phyloP scores from a whole-genome alignment of 2,113 vertebrate genomes.

The Opisthocomus hoazin region DNA sequence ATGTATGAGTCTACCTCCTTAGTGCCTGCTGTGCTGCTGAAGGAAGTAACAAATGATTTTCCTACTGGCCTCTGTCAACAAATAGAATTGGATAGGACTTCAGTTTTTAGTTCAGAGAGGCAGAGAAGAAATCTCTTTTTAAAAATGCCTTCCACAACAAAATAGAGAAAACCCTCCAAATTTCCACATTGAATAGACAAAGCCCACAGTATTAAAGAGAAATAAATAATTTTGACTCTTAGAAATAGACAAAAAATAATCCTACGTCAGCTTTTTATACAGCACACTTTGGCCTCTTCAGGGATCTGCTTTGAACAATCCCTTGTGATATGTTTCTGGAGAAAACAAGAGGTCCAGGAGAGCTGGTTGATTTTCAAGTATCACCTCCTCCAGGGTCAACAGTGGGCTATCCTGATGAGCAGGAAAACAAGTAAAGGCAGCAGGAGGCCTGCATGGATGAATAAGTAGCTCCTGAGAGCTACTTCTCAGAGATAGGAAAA shows the following conservation, averaged over 20 bases:
- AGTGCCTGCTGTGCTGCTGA: not conserved
- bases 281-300: not conserved
- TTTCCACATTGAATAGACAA: not conserved
- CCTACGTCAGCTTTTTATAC: not conserved
- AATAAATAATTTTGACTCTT: not conserved
- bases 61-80: not conserved
- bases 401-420: not conserved
- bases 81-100: not conserved
- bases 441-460: not conserved
- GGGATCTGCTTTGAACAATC: not conserved
- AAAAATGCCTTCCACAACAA: not conserved
- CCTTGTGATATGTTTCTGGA: not conserved
- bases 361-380: not conserved
- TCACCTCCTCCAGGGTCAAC: not conserved
- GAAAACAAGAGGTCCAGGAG: not conserved
- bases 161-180: not conserved
- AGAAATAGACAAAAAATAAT: not conserved
- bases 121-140: not conserved
- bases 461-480: not conserved
- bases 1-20: not conserved
- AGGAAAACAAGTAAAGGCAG: not conserved
- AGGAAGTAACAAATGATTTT: not conserved
- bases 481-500: not conserved
- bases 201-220: not conserved
- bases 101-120: not conserved